These are phyloP conservation scores for Anseranas semipalmata DNA, from an alignment of 2,113 vertebrate genomes.

Conservation along the genomic window DNA sequence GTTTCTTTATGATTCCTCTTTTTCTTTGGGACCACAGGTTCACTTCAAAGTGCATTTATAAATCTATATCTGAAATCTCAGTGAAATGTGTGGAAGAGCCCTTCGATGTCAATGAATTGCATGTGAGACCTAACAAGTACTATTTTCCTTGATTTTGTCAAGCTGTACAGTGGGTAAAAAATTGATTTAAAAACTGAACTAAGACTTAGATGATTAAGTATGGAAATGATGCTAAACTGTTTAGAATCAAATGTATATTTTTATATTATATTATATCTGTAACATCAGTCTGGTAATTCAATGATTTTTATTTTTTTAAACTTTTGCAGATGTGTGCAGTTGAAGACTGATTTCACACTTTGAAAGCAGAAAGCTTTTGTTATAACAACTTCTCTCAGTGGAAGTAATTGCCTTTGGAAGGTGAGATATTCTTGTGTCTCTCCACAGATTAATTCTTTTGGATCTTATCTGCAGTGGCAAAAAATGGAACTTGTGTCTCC, in stretches of 20 bases:
- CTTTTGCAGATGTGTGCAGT: background rate
- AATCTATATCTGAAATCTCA: background rate
- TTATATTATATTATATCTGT: background rate
- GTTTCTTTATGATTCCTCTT: background rate
- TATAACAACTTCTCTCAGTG: slow-evolving; percentile 25
- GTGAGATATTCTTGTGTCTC: slow-evolving; percentile 22
- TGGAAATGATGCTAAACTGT: background rate
- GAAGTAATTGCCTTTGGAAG: slow-evolving; percentile 46
- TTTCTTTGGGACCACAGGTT: background rate
- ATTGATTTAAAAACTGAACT: background rate
- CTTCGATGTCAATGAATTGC: background rate
- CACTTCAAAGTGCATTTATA: background rate
- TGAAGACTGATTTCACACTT: background rate
- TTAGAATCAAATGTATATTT: background rate
- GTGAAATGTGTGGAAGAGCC: background rate
- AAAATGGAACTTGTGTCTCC: background rate
- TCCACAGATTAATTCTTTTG: slow-evolving; percentile 31
- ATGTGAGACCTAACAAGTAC: background rate
- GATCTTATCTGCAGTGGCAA: background rate
- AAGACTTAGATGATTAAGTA: background rate
- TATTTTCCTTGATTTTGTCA: background rate
- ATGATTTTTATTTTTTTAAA: background rate
- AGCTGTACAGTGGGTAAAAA: background rate
- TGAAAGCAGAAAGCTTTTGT: slow-evolving; percentile 32
- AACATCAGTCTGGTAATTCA: background rate